Evolutionary conservation across 2,113 vertebrate genomes (phyloP), one percentile per base, ranked within the genome.

Genomic region (Rhadina sibilatrix): DNA sequence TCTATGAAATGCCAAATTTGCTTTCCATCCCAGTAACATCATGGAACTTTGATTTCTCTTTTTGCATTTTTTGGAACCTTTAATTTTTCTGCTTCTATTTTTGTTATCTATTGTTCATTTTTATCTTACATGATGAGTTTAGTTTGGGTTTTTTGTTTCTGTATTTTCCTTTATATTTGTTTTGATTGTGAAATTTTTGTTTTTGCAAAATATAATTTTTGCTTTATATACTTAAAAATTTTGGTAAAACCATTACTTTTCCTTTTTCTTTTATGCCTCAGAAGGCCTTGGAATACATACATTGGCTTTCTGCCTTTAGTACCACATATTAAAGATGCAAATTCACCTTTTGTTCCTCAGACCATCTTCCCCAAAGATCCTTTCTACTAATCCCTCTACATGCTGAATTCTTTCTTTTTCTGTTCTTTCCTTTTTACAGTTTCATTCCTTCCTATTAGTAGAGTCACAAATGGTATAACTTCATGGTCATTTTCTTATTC

Each of bases 111-210:
- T 15, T 49, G 6, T 28, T 16, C 2, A 31, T 91, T 83, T 87
- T 68, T 4, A 57, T 78, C 53, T 90, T 53, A 33, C 6, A 4
- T 40, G 3, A 28, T 61, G 9, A 5, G 3, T 46, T 72, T 25
- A 3, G 3, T 19, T 66, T 35, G 10, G 10, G 0, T 19, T 46
- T 46, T 2, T 37, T 30, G 3, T 12, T 75, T 24, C 6, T 68
- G 91, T 64, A 23, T n/a, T 81, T 64, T 23, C 9, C 21, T 69
- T 69, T 84, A 4, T 20, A 24, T 65, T 87, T 52, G 4, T 74
- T 87, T 81, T 49, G 10, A 84, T 35, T 84, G 5, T 65, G 65
- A 89, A 47, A 1, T 3, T 83, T 80, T 86, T 59, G 28, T 46
- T 72, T 53, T 68, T 60, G 9, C 35, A 60, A 92, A 81, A 47